Percentiles rank a stretch among this genome's conserved stretches.
phyloP scores from a whole-genome alignment of 2,113 vertebrate species.

The Galeopterus variegatus region DNA sequence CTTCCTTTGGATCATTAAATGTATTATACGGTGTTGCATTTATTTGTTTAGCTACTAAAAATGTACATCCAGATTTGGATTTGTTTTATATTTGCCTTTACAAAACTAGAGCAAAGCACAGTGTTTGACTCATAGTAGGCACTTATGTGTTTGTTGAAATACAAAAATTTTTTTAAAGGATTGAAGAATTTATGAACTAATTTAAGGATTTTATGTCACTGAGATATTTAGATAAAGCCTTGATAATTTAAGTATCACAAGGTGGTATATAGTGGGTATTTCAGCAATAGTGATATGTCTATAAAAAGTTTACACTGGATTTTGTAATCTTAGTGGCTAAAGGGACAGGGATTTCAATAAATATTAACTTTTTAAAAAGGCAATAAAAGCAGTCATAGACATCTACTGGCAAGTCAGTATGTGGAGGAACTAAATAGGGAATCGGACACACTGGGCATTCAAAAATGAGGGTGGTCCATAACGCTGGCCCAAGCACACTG shows the following conservation, averaged over 20 bases:
- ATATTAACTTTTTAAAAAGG: not conserved
- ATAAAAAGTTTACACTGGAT: not conserved
- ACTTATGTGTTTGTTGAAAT: not conserved
- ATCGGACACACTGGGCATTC: not conserved
- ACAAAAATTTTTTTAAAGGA: not conserved
- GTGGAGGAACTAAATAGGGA: not conserved
- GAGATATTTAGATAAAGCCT: not conserved
- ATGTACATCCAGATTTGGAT: not conserved
- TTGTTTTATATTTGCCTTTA: slow-evolving; percentile 45
- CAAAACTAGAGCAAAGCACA: not conserved
- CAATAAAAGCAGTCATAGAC: not conserved
- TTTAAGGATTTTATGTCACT: not conserved
- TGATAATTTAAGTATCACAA: not conserved
- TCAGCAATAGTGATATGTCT: not conserved
- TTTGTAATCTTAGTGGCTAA: not conserved
- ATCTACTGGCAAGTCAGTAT: not conserved
- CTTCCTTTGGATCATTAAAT: not conserved
- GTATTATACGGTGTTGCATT: not conserved
- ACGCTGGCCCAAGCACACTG: not conserved
- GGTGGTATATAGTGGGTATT: not conserved
- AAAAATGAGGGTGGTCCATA: not conserved
- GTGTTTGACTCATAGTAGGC: not conserved
- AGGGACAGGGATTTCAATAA: not conserved
- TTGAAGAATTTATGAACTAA: not conserved
- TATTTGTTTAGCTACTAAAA: not conserved